Conservation (phyloP, 1,140 invertebrate species). For the Calosoma granatense region DNA sequence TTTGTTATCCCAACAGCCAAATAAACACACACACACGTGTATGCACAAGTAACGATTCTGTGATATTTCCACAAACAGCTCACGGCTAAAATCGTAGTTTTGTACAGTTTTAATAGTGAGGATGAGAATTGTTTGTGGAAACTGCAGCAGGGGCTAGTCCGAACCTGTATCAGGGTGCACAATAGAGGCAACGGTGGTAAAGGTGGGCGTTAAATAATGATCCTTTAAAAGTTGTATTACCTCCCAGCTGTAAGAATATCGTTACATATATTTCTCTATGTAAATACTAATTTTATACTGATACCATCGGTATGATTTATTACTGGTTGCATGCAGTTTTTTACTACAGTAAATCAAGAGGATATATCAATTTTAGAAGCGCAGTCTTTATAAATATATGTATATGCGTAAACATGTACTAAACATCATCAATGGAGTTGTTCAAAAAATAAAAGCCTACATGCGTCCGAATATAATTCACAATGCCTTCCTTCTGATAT, state of each 20-base stretch:
- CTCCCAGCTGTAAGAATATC: slow-evolving; percentile 2
- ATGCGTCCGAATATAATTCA: too few species aligned
- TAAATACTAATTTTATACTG: slow-evolving; percentile 7
- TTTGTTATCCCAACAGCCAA: too few species aligned
- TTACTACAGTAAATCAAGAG: not conserved
- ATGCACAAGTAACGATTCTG: not conserved
- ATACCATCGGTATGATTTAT: slow-evolving; percentile 5
- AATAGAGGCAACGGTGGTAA: not conserved
- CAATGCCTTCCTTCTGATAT: too few species aligned
- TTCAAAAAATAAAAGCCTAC: too few species aligned
- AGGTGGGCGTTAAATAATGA: slow-evolving; percentile 1
- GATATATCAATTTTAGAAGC: slow-evolving; percentile 3
- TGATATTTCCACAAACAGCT: not conserved
- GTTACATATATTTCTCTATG: slow-evolving; percentile 5
- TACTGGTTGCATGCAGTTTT: not conserved
- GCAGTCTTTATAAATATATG: too few species aligned
- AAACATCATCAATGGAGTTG: too few species aligned
- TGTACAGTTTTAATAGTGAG: not conserved
- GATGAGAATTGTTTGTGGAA: not conserved
- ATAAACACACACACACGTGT: not conserved
- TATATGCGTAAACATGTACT: too few species aligned
- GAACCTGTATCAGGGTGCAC: not conserved
- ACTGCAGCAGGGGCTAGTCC: too few species aligned
- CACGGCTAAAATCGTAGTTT: too few species aligned
- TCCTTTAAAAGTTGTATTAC: not conserved